Evolutionary conservation across 2,113 vertebrate species (phyloP).

Genomic region (Maccullochella peelii): DNA sequence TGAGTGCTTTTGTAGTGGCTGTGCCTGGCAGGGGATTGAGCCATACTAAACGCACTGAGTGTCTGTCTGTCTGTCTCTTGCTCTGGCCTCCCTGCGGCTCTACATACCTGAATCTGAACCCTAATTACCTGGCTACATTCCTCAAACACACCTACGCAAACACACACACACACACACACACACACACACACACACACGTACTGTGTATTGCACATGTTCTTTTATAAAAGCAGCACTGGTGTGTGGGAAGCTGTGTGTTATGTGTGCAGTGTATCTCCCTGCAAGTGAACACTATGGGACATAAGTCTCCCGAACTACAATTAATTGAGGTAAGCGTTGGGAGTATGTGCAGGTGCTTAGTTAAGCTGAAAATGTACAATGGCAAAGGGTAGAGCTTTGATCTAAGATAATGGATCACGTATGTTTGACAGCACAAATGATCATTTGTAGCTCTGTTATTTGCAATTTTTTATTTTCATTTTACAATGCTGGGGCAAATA

Average conservation of each 20-base stretch:
- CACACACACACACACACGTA: conserved; percentile 1
- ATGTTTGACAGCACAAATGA: not conserved
- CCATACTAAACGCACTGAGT: conserved; percentile 61
- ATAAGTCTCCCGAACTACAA: not conserved
- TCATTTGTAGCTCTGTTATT: not conserved
- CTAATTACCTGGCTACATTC: conserved; percentile 77
- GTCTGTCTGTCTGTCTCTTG: conserved; percentile 57
- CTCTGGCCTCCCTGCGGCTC: conserved; percentile 64
- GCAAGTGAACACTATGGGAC: not conserved
- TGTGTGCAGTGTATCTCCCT: not conserved
- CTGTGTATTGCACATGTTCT: conserved; percentile 5
- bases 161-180: conserved; percentile 6
- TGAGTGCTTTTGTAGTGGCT: conserved; percentile 76
- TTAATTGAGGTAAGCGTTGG: conserved; percentile 30
- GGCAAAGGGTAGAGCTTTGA: not conserved
- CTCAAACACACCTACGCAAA: conserved; percentile 65
- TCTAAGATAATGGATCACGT: conserved; percentile 12
- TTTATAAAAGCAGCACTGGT: conserved; percentile 25
- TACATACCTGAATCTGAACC: conserved; percentile 75
- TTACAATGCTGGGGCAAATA: not conserved
- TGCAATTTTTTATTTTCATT: not conserved
- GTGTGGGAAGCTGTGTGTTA: not conserved
- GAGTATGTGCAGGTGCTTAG: not conserved
- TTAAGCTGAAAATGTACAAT: not conserved
- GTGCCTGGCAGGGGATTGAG: conserved; percentile 71